Evolutionary conservation across 2,888 invertebrate genomes (phyloP).

Genomic region (Ferdinandea cuprea): DNA sequence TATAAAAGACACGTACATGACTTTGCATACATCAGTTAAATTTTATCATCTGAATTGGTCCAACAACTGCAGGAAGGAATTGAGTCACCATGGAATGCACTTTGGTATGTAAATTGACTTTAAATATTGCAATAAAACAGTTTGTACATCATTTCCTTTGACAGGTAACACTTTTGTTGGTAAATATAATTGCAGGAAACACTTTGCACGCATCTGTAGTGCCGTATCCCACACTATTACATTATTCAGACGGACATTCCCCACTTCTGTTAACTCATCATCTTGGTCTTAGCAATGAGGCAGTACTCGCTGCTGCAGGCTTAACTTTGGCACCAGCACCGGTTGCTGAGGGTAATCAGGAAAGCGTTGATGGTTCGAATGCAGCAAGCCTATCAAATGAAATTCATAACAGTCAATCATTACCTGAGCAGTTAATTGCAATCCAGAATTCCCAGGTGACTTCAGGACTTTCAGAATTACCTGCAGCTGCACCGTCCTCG

Average conservation of each 20-base stretch:
- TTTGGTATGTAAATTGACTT: conserved; percentile 24
- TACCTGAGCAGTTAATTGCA: not conserved
- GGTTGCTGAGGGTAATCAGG: not conserved
- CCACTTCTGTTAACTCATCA: conserved; percentile 21
- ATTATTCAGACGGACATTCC: conserved; percentile 9
- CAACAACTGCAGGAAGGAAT: not conserved
- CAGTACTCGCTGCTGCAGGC: not conserved
- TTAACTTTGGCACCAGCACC: not conserved
- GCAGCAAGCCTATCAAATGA: not conserved
- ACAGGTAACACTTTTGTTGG: conserved; percentile 35
- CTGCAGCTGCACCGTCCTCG: not conserved
- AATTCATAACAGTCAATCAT: not conserved
- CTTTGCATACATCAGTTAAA: conserved; percentile 23
- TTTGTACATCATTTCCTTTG: conserved; percentile 11
- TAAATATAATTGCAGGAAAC: conserved; percentile 7
- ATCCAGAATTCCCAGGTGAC: not conserved
- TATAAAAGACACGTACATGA: conserved; percentile 48
- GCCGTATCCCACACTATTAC: conserved; percentile 7
- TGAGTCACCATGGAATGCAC: conserved; percentile 18
- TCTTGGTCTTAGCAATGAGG: conserved; percentile 21
- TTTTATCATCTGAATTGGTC: conserved; percentile 31
- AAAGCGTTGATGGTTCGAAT: not conserved
- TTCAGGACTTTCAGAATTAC: not conserved
- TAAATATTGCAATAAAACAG: not conserved
- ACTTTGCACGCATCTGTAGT: conserved; percentile 14